Conservation (phyloP, 53 echinoderm and acorn worm species). For the Antedon mediterranea region DNA sequence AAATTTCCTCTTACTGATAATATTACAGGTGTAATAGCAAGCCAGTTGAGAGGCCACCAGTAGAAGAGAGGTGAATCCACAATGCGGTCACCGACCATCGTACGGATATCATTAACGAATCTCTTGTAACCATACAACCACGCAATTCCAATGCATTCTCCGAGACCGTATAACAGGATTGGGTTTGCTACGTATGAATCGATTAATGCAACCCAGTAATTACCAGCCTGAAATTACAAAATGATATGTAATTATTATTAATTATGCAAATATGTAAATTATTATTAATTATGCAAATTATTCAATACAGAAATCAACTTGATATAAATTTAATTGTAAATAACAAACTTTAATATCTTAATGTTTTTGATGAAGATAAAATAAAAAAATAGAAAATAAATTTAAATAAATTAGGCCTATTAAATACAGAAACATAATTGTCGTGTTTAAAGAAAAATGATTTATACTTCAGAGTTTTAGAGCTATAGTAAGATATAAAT, state of each 20-base stretch:
- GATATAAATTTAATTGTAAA: no score
- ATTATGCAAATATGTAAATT: background rate
- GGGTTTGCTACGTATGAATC: slow-evolving; percentile 24
- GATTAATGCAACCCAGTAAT: slow-evolving; percentile 38
- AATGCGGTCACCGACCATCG: slow-evolving; percentile 23
- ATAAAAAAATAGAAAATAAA: no score
- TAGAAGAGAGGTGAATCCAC: slow-evolving; percentile 30
- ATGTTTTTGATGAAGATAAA: no score
- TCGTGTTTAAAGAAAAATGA: no score
- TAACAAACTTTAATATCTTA: no score
- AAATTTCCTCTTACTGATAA: slow-evolving; percentile 21
- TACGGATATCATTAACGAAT: slow-evolving; percentile 29
- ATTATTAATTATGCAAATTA: background rate
- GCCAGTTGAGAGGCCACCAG: slow-evolving; percentile 50
- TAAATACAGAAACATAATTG: no score
- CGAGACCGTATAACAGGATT: slow-evolving; percentile 29
- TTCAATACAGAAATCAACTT: background rate
- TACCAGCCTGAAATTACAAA: slow-evolving; percentile 24
- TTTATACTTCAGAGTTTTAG: no score
- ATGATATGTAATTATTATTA: background rate
- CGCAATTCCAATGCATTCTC: slow-evolving; percentile 67
- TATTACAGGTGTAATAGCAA: slow-evolving; percentile 38
- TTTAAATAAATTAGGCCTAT: no score
- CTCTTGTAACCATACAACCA: slow-evolving; percentile 28
- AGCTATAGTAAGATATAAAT: no score